These are phyloP conservation scores for Petromus typicus DNA, from an alignment of 2,113 vertebrate species.

Conservation along the genomic window DNA sequence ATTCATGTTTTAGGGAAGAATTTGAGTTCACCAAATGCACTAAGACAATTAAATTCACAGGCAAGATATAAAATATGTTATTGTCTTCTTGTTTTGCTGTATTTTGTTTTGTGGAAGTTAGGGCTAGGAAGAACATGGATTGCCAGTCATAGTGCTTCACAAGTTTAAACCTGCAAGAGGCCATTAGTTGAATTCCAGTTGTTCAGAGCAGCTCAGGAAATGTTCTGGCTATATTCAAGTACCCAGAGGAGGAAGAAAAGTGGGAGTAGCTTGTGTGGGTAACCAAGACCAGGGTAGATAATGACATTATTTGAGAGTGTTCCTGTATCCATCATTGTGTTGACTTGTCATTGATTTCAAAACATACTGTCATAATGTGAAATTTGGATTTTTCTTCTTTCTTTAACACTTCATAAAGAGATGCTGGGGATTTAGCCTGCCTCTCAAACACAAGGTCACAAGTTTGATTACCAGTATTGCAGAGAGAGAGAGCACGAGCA, in stretches of 20 bases:
- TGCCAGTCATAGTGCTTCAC: neutral
- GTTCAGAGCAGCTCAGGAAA: neutral
- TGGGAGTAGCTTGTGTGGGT: neutral
- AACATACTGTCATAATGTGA: neutral
- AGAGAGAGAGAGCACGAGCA: too few species aligned
- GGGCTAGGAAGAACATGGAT: neutral
- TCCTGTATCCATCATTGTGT: neutral
- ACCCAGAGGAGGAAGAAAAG: neutral
- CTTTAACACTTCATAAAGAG: neutral
- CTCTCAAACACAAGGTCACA: too few species aligned
- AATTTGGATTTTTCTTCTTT: neutral
- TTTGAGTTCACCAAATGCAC: constrained; percentile 26
- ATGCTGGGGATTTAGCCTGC: neutral
- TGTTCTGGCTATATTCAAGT: neutral
- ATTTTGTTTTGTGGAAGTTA: neutral
- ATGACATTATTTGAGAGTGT: neutral
- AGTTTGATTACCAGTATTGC: too few species aligned
- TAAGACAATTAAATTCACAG: constrained; percentile 6
- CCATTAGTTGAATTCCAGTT: neutral
- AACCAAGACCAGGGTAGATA: neutral
- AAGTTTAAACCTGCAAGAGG: neutral
- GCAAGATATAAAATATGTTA: neutral
- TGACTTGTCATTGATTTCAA: neutral
- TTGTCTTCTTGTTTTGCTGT: neutral
- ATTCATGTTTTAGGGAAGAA: neutral